Evolutionary conservation across 2,797 vertebrate genomes (phyloP).

Genomic region (Prionace glauca): DNA sequence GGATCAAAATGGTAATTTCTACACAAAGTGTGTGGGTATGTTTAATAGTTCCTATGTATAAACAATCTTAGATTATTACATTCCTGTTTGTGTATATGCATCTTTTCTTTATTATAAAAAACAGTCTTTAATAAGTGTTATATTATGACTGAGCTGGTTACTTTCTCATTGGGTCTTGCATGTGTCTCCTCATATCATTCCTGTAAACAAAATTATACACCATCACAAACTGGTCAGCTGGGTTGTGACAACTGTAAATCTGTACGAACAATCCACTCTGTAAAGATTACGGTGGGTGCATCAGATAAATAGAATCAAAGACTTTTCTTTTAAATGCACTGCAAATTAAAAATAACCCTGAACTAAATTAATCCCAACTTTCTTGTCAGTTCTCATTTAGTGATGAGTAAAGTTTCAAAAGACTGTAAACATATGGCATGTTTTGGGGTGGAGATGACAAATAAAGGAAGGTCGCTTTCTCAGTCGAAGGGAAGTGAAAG

Average conservation of each 20-base stretch:
- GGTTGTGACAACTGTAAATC: neutral
- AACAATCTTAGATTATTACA: too few species aligned
- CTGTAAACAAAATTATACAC: too few species aligned
- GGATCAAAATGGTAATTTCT: too few species aligned
- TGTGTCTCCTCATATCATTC: too few species aligned
- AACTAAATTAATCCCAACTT: neutral
- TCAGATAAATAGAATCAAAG: neutral
- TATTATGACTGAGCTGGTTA: too few species aligned
- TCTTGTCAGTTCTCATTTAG: neutral
- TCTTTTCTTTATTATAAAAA: too few species aligned
- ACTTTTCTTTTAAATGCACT: neutral
- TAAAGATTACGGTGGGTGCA: neutral
- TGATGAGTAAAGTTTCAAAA: neutral
- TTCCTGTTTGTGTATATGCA: too few species aligned
- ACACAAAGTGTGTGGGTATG: too few species aligned
- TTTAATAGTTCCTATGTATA: too few species aligned
- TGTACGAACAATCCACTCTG: neutral
- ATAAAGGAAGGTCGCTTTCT: neutral
- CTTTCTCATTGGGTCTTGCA: too few species aligned
- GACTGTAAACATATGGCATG: neutral
- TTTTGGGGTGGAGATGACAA: neutral
- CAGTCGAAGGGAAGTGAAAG: neutral
- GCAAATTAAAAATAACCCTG: neutral
- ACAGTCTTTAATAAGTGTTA: too few species aligned
- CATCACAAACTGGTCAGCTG: too few species aligned